These are phyloP conservation scores for Zapus hudsonius DNA, from an alignment of 2,113 vertebrate genomes.

Conservation along the genomic window DNA sequence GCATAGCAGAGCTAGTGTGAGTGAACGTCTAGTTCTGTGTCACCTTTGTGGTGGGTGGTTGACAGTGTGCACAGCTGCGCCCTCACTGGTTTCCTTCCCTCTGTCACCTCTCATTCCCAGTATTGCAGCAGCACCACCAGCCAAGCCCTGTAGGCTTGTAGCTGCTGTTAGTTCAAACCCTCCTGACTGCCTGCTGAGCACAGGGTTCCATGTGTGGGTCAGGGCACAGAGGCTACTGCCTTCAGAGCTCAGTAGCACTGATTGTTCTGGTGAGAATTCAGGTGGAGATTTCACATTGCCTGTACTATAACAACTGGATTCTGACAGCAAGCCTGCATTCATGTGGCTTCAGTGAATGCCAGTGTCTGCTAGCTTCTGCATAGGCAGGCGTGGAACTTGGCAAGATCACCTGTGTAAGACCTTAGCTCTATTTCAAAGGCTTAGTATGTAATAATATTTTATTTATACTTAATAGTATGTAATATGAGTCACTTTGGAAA, in stretches of 20 bases:
- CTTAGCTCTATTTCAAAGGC: background rate
- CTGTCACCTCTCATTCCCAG: background rate
- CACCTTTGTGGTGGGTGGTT: background rate
- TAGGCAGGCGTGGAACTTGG: background rate
- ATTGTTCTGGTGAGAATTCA: background rate
- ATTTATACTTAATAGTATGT: too few relatives aligned
- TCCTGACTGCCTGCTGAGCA: background rate
- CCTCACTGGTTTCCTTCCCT: background rate
- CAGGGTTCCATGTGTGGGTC: background rate
- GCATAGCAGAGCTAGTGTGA: slow-evolving; percentile 57
- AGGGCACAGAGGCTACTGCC: background rate
- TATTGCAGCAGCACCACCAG: background rate
- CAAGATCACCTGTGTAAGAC: background rate
- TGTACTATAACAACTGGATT: background rate
- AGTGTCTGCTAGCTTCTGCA: background rate
- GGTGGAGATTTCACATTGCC: rapidly evolving
- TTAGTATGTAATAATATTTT: background rate
- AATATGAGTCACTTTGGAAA: background rate
- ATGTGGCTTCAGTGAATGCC: background rate
- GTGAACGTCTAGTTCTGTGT: slow-evolving; percentile 73
- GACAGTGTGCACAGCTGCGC: too few relatives aligned
- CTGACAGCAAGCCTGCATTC: background rate
- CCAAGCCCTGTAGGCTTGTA: background rate
- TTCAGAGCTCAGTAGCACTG: background rate
- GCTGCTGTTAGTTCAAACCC: background rate